These are phyloP conservation scores for Dicaeum eximium DNA, from an alignment of 2,113 vertebrate genomes.

Conservation along the genomic window DNA sequence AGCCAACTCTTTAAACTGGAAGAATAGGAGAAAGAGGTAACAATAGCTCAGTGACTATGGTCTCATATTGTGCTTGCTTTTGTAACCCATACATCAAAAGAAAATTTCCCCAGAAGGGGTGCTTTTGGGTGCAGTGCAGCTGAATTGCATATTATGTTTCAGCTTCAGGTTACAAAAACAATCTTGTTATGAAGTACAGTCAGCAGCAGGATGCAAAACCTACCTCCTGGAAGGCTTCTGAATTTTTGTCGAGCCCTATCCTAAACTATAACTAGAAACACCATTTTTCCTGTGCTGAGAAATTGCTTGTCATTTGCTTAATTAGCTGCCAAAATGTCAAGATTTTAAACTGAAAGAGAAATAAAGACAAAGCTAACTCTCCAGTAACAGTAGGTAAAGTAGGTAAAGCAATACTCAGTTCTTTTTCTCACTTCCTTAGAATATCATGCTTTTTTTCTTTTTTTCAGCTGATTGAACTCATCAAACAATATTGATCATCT, in stretches of 20 bases:
- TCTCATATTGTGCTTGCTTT: conserved; percentile 45
- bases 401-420: too few species aligned
- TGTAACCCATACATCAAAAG: conserved; percentile 59
- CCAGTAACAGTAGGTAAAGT: neutral
- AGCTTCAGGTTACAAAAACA: conserved; percentile 56
- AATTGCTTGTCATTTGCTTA: conserved; percentile 22
- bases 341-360: neutral
- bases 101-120: conserved; percentile 14
- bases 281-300: neutral
- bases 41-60: conserved; percentile 38
- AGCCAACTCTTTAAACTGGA: conserved; percentile 53
- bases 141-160: conserved; percentile 36
- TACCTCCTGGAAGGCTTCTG: conserved; percentile 14
- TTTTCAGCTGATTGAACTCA: neutral
- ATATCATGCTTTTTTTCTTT: neutral
- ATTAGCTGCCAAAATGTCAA: neutral
- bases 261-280: conserved; percentile 29
- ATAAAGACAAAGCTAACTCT: neutral
- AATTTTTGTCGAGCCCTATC: neutral
- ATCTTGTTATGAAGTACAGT: conserved; percentile 33
- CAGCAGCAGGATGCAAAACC: conserved; percentile 12
- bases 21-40: conserved; percentile 60
- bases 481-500: neutral
- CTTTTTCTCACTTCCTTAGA: neutral
- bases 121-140: conserved; percentile 23